phyloP scores from a whole-genome alignment of 2,888 invertebrate species.

The Dynastes hyllus region DNA sequence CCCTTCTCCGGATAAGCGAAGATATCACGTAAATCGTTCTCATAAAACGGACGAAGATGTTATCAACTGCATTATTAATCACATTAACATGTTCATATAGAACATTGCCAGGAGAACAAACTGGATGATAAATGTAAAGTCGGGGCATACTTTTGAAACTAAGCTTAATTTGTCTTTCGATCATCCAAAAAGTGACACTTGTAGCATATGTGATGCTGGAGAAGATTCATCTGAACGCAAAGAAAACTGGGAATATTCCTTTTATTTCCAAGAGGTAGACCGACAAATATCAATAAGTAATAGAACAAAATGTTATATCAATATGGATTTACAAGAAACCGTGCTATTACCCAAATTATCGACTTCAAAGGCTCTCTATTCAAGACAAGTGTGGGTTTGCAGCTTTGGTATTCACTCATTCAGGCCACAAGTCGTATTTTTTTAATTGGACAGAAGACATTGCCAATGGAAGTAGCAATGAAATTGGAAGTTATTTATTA shows the following conservation, averaged over 20 bases:
- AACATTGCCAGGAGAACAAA: background rate
- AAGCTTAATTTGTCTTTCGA: slow-evolving; percentile 7
- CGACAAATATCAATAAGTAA: too few species aligned
- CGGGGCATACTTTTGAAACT: slow-evolving; percentile 7
- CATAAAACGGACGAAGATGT: background rate
- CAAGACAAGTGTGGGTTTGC: background rate
- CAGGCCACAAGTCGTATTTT: background rate
- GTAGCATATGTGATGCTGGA: slow-evolving; percentile 10
- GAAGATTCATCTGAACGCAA: background rate
- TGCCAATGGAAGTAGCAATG: background rate
- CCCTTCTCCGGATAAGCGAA: background rate
- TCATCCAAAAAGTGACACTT: background rate
- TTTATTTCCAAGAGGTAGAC: too few species aligned
- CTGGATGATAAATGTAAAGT: background rate
- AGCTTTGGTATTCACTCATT: background rate
- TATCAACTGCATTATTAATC: background rate
- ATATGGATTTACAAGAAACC: background rate
- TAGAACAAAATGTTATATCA: background rate
- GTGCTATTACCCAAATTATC: background rate
- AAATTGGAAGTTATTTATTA: background rate
- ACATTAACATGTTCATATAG: background rate
- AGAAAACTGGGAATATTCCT: too few species aligned
- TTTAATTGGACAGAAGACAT: background rate
- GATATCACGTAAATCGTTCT: slow-evolving; percentile 4
- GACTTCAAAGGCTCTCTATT: background rate